These are phyloP conservation scores for Hyla sarda DNA, from an alignment of 2,113 vertebrate species.

Conservation along the genomic window DNA sequence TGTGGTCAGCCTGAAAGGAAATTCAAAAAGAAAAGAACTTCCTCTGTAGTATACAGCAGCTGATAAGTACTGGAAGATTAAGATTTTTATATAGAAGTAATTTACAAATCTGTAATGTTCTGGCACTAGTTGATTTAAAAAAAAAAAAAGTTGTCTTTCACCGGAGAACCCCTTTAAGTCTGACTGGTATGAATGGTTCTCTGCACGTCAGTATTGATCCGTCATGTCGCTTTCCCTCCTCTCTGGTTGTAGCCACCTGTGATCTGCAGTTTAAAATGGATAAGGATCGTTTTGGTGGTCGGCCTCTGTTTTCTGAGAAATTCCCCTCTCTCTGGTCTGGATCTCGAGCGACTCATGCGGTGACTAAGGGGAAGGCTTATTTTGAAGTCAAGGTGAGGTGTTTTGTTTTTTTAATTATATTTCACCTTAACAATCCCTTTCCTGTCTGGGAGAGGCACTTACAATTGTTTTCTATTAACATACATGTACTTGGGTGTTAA, in stretches of 20 bases:
- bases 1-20: too few relatives aligned
- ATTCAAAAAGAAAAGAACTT: too few relatives aligned
- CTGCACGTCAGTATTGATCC: background rate
- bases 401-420: too few relatives aligned
- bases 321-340: constrained; percentile 87
- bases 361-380: constrained; percentile 77
- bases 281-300: constrained; percentile 78
- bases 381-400: constrained; percentile 83
- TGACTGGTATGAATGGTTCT: background rate
- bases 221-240: background rate
- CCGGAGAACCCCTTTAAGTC: background rate
- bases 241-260: constrained; percentile 73
- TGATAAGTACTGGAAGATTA: too few relatives aligned
- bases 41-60: too few relatives aligned
- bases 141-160: too few relatives aligned
- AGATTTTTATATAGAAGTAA: too few relatives aligned
- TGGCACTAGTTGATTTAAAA: too few relatives aligned
- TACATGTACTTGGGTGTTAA: background rate
- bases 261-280: constrained; percentile 86
- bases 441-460: background rate
- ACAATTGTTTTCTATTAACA: background rate
- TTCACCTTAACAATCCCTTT: background rate
- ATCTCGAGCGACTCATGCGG: constrained; percentile 83
- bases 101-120: too few relatives aligned
- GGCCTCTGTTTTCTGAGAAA: constrained; percentile 81